phyloP scores from a whole-genome alignment of 2,113 vertebrate genomes.

The Neogobius melanostomus region DNA sequence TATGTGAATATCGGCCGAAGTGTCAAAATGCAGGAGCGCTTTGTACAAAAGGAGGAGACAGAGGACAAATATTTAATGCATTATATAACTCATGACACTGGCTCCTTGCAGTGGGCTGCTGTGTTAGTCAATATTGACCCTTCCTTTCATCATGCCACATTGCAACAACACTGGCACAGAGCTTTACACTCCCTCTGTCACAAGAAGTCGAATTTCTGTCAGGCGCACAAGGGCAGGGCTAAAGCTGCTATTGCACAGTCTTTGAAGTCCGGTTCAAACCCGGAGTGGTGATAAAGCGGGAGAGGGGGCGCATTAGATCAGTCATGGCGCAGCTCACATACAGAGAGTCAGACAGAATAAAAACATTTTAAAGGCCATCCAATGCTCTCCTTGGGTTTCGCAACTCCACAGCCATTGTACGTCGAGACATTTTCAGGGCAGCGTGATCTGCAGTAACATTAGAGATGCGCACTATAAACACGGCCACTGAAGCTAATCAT shows the following conservation, averaged over 20 bases:
- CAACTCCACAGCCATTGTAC: conserved; percentile 24
- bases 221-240: conserved; percentile 38
- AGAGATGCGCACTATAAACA: conserved; percentile 23
- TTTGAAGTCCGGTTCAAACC: conserved; percentile 59
- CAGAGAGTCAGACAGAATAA: conserved; percentile 32
- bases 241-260: conserved; percentile 27
- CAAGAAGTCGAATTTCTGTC: conserved; percentile 32
- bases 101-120: not conserved
- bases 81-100: not conserved
- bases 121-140: conserved; percentile 5
- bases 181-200: conserved; percentile 18
- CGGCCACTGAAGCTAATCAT: conserved; percentile 7
- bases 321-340: conserved; percentile 37
- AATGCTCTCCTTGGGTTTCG: conserved; percentile 34
- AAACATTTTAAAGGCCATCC: conserved; percentile 30
- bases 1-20: not conserved
- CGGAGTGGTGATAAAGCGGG: conserved; percentile 42
- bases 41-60: not conserved
- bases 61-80: conserved; percentile 7
- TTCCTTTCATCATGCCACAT: conserved; percentile 25
- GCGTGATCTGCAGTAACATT: conserved; percentile 17
- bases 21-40: not conserved
- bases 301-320: conserved; percentile 54
- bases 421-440: conserved; percentile 31
- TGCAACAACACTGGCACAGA: conserved; percentile 1